Evolutionary conservation across 2,797 vertebrate genomes (phyloP).

Genomic region (Rhynchonycteris naso): DNA sequence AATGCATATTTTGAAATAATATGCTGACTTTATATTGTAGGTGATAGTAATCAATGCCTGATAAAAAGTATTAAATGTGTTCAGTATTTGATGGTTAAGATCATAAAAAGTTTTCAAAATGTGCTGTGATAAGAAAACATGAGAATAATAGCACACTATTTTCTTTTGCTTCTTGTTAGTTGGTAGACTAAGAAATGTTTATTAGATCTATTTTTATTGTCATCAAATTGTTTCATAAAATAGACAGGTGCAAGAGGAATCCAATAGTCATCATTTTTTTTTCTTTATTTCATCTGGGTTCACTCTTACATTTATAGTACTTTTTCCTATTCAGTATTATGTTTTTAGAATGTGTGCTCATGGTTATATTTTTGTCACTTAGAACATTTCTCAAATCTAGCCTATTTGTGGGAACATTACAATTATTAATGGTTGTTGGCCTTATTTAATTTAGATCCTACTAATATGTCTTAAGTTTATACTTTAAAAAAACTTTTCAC

Average conservation of each 20-base stretch:
- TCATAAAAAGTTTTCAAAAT: slow-evolving; percentile 38
- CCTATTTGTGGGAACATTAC: background rate
- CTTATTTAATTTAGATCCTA: background rate
- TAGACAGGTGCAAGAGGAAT: background rate
- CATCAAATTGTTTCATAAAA: slow-evolving; percentile 39
- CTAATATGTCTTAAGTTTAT: background rate
- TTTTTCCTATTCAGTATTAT: background rate
- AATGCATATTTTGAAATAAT: slow-evolving; percentile 64
- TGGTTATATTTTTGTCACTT: background rate
- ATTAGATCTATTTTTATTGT: slow-evolving; percentile 4
- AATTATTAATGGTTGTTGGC: background rate
- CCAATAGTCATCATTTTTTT: background rate
- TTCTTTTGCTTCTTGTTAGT: background rate
- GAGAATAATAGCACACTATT: slow-evolving; percentile 37
- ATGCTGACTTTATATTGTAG: slow-evolving; percentile 55
- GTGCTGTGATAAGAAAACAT: slow-evolving; percentile 11
- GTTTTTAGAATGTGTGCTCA: background rate
- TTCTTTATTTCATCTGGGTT: background rate
- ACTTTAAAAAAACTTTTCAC: background rate
- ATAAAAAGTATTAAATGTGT: slow-evolving; percentile 45
- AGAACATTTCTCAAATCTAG: background rate
- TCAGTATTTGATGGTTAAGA: slow-evolving; percentile 12
- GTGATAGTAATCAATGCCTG: slow-evolving; percentile 21
- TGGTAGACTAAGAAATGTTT: slow-evolving; percentile 7
- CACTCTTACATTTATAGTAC: background rate